Percentiles rank a stretch among this genome's conserved stretches.
phyloP scores from a whole-genome alignment of 2,113 vertebrate species.

The Corapipo altera region DNA sequence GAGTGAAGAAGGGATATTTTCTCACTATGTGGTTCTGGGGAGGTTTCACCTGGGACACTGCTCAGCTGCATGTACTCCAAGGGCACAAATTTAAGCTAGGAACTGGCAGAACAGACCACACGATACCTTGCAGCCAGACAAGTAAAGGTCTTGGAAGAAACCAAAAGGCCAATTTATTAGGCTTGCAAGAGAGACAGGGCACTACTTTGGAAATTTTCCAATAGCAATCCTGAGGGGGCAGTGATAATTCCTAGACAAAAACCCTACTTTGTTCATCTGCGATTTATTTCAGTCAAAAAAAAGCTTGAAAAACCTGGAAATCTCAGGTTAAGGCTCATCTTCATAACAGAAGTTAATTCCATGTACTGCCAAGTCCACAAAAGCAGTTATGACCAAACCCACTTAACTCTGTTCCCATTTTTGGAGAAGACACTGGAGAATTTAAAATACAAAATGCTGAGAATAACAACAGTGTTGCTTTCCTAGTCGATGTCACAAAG shows the following conservation, averaged over 20 bases:
- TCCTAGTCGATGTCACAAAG: background rate
- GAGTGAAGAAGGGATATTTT: background rate
- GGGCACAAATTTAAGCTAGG: background rate
- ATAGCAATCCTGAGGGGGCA: background rate
- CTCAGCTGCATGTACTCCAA: background rate
- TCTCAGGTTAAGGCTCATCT: background rate
- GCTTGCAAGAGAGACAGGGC: background rate
- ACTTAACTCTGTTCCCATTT: background rate
- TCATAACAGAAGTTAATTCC: background rate
- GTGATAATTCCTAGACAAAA: slow-evolving; percentile 44
- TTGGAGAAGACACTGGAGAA: background rate
- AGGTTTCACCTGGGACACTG: background rate
- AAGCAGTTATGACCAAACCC: background rate
- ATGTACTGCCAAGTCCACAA: background rate
- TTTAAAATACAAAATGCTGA: background rate
- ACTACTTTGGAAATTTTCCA: background rate
- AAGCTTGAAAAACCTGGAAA: background rate
- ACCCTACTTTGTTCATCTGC: background rate
- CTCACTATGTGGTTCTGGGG: background rate
- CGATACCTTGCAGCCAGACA: background rate
- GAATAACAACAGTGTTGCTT: background rate
- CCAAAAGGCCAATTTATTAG: background rate
- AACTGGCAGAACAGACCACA: background rate
- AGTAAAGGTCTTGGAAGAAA: background rate
- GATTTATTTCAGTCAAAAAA: slow-evolving; percentile 38